phyloP scores from a whole-genome alignment of 2,113 vertebrate genomes.

The Colinus virginianus region DNA sequence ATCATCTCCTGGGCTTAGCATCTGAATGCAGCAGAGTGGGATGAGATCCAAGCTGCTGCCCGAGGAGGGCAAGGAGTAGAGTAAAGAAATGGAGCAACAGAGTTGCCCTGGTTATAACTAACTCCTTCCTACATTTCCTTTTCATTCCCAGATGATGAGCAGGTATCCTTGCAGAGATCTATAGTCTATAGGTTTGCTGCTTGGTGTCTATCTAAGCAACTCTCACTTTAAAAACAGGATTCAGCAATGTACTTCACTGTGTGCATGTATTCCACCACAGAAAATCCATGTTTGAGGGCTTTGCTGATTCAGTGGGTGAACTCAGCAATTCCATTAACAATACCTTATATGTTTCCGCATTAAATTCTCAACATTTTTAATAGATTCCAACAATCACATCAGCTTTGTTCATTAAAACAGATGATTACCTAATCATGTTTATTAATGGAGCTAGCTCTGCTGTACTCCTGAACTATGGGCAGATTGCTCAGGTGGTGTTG shows the following conservation, averaged over 20 bases:
- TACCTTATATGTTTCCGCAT: background rate
- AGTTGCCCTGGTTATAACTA: background rate
- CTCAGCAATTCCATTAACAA: background rate
- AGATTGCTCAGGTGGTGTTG: background rate
- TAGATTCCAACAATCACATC: background rate
- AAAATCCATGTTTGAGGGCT: background rate
- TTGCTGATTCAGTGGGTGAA: background rate
- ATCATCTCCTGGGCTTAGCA: background rate
- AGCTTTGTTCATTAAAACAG: constrained; percentile 8
- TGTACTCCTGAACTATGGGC: fast-evolving
- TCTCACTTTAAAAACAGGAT: background rate
- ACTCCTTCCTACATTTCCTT: background rate
- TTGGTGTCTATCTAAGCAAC: background rate
- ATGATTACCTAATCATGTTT: background rate
- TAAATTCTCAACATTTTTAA: background rate
- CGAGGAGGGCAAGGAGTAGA: background rate
- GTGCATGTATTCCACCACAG: background rate
- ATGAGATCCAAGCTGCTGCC: fast-evolving
- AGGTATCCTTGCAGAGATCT: background rate
- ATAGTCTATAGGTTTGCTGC: no score
- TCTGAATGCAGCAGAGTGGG: no score
- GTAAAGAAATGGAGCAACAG: fast-evolving
- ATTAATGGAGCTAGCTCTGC: background rate
- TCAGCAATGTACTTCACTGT: background rate
- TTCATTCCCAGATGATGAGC: fast-evolving